Percentiles rank a stretch among this genome's conserved stretches.
These are phyloP conservation scores for Nyctereutes procyonoides DNA, from an alignment of 2,113 vertebrate species.

Conservation along the genomic window DNA sequence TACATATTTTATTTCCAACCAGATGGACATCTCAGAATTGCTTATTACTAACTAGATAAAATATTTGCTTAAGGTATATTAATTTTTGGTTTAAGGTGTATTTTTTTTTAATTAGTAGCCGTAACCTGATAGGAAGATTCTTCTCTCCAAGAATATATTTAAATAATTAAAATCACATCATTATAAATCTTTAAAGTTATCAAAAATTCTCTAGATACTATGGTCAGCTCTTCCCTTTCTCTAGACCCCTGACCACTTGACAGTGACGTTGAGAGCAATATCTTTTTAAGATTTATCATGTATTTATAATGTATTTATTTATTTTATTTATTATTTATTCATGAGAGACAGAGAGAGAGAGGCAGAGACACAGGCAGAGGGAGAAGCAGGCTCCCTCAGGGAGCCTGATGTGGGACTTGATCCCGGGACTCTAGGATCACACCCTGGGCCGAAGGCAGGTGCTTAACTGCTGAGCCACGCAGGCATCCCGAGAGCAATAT, in stretches of 20 bases:
- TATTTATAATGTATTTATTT: too few relatives aligned
- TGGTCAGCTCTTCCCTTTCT: neutral
- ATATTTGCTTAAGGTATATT: conserved; percentile 51
- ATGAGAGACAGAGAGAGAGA: too few relatives aligned
- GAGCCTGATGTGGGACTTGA: too few relatives aligned
- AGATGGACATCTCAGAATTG: conserved; percentile 58
- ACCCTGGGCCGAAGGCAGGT: too few relatives aligned
- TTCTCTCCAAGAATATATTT: neutral
- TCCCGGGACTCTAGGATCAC: too few relatives aligned
- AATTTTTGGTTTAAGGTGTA: conserved; percentile 37
- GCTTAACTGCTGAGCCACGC: too few relatives aligned
- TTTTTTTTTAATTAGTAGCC: neutral
- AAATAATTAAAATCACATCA: neutral
- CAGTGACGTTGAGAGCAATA: neutral
- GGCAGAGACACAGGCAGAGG: too few relatives aligned
- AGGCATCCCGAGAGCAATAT: neutral
- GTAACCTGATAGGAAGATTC: neutral
- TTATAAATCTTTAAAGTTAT: neutral
- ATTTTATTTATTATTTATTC: too few relatives aligned
- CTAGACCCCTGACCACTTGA: neutral
- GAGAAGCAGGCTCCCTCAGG: too few relatives aligned
- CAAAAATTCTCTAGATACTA: neutral
- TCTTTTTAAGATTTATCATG: neutral
- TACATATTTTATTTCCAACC: neutral
- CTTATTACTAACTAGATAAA: conserved; percentile 57